Percentiles rank a stretch among this genome's conserved stretches.
These are phyloP conservation scores for Melanocharis versteri DNA, from an alignment of 2,113 vertebrate genomes.

Conservation along the genomic window DNA sequence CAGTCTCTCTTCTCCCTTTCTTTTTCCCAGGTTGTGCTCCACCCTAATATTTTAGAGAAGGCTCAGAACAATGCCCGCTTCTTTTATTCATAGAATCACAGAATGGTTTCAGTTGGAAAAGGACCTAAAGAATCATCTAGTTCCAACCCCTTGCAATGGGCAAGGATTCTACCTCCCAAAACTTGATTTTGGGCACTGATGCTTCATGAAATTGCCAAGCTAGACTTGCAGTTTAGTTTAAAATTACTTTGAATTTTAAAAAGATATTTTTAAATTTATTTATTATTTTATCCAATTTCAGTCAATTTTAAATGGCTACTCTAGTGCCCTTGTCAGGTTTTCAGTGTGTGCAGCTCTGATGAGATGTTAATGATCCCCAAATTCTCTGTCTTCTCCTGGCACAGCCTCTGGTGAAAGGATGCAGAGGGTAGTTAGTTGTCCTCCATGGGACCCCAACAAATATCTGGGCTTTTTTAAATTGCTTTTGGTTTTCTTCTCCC, in stretches of 20 bases:
- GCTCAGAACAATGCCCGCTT: not conserved
- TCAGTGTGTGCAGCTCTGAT: not conserved
- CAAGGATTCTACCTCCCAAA: not conserved
- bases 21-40: not conserved
- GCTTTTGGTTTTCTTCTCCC: not conserved
- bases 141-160: not conserved
- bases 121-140: not conserved
- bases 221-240: not conserved
- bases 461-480: not conserved
- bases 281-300: not conserved
- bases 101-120: not conserved
- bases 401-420: not conserved
- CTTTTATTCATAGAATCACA: not conserved
- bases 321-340: not conserved
- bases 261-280: not conserved
- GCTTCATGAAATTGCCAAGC: not conserved
- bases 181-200: not conserved
- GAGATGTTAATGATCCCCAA: not conserved
- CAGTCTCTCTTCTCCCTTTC: not conserved
- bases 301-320: not conserved
- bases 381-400: not conserved
- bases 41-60: not conserved
- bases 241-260: not conserved
- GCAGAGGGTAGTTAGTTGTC: not conserved
- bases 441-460: not conserved